These are phyloP conservation scores for Pangasius krempfi DNA, from an alignment of 2,797 vertebrate genomes.

Conservation along the genomic window DNA sequence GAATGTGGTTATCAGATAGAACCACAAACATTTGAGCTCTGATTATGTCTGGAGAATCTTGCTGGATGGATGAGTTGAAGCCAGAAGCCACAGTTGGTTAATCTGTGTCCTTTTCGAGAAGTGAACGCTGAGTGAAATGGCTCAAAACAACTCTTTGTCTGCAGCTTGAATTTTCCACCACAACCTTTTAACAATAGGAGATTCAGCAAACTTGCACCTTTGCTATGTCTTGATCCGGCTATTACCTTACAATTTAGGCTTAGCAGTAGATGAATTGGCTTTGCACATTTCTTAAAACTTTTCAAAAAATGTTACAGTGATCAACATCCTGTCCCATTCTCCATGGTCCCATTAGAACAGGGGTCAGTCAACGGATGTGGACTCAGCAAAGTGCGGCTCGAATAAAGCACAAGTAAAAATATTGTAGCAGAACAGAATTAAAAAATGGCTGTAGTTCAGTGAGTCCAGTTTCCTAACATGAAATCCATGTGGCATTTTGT, in stretches of 20 bases:
- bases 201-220: not conserved
- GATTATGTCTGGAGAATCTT: not conserved
- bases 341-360: not conserved
- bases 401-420: not conserved
- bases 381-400: not conserved
- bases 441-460: not conserved
- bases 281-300: not conserved
- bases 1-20: constrained; percentile 39
- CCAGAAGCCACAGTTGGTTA: not conserved
- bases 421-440: not conserved
- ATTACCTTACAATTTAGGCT: not conserved
- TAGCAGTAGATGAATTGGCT: not conserved
- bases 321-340: not conserved
- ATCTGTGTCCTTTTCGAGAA: not conserved
- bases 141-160: not conserved
- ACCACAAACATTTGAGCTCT: constrained; percentile 5
- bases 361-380: not conserved
- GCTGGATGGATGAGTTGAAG: not conserved
- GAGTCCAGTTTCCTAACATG: not conserved
- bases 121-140: not conserved
- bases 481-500: not conserved
- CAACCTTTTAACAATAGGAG: not conserved
- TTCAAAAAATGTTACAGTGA: not conserved
- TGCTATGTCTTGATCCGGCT: not conserved
- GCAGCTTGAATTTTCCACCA: not conserved